Percentiles rank a stretch among this genome's conserved stretches.
These are phyloP conservation scores for Acromyrmex heyeri DNA, from an alignment of 1,140 invertebrate genomes.

Conservation along the genomic window DNA sequence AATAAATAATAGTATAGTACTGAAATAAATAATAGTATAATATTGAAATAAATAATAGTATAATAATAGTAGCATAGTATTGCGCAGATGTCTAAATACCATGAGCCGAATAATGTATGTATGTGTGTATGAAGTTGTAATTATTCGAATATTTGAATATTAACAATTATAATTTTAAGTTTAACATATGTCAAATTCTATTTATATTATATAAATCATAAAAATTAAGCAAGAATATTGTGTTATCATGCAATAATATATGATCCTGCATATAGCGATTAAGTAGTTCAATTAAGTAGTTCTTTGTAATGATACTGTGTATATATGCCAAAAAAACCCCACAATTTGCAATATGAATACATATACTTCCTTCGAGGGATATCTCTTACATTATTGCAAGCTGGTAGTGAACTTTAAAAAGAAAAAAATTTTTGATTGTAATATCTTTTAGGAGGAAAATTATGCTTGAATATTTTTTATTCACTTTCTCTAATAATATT, in stretches of 20 bases:
- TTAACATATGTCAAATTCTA: not conserved
- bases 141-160: constrained; percentile 37
- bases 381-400: constrained; percentile 39
- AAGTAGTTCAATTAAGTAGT: constrained; percentile 50
- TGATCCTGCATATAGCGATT: constrained; percentile 40
- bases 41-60: not conserved
- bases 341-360: constrained; percentile 34
- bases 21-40: too few relatives aligned
- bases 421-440: not conserved
- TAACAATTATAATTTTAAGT: constrained; percentile 2
- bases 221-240: constrained; percentile 1
- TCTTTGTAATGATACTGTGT: constrained; percentile 54
- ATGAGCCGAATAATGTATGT: not conserved
- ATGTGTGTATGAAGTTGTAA: not conserved
- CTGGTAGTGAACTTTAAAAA: not conserved
- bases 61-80: not conserved
- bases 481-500: not conserved
- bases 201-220: constrained; percentile 21
- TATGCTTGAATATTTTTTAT: constrained; percentile 2
- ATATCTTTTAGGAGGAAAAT: not conserved
- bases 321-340: constrained; percentile 76
- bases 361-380: constrained; percentile 72
- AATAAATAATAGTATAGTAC: not conserved
- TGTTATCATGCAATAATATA: constrained; percentile 36
- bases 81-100: not conserved